Conservation (phyloP, 1,140 invertebrate species). For the Manduca sexta region DNA sequence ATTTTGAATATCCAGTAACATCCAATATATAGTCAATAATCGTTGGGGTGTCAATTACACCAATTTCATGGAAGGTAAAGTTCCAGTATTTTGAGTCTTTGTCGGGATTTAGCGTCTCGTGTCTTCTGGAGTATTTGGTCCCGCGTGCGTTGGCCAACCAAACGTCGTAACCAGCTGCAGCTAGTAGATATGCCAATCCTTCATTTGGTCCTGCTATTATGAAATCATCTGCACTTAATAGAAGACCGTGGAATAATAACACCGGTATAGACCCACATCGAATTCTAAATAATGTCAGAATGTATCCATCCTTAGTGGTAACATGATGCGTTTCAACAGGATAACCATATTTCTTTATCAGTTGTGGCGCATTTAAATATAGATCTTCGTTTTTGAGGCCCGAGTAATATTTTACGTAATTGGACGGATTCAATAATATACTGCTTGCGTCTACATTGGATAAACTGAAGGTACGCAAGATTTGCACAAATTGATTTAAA, state of each 20-base stretch:
- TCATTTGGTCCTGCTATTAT: slow-evolving; percentile 75
- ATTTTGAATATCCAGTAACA: slow-evolving; percentile 44
- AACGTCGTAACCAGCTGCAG: slow-evolving; percentile 78
- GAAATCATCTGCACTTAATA: slow-evolving; percentile 78
- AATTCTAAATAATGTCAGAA: slow-evolving; percentile 23
- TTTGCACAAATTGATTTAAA: no score
- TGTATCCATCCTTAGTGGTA: slow-evolving; percentile 27
- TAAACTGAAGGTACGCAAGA: no score
- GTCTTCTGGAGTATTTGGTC: slow-evolving; percentile 75
- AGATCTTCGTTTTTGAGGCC: slow-evolving; percentile 17
- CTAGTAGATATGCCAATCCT: slow-evolving; percentile 74
- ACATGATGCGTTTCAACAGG: slow-evolving; percentile 20
- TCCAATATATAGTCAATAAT: slow-evolving; percentile 69
- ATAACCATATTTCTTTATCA: slow-evolving; percentile 26
- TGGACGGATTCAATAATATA: no score
- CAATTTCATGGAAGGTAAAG: slow-evolving; percentile 77
- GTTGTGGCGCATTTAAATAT: slow-evolving; percentile 22
- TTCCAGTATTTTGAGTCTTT: slow-evolving; percentile 69
- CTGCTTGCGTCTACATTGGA: no score
- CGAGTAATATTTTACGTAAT: background rate
- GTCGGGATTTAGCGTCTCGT: slow-evolving; percentile 63
- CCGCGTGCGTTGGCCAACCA: slow-evolving; percentile 80
- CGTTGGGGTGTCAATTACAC: slow-evolving; percentile 63
- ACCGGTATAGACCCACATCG: slow-evolving; percentile 34
- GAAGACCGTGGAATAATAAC: slow-evolving; percentile 79